Percentiles rank a stretch among this genome's conserved stretches.
phyloP scores from a whole-genome alignment of 2,113 vertebrate genomes.

The Haliaeetus leucogaster region DNA sequence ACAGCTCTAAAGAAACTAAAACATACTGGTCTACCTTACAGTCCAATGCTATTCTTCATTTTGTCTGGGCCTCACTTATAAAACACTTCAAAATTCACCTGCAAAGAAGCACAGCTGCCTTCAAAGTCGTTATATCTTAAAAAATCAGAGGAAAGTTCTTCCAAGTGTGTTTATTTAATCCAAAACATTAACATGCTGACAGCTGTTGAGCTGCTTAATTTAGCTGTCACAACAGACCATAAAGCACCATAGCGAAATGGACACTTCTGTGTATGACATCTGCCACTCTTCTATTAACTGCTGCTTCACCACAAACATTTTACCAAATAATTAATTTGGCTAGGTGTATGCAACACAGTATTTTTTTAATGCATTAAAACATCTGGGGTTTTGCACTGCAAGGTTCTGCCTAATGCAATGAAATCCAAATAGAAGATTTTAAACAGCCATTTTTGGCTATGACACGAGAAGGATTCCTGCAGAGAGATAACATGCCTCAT shows the following conservation, averaged over 20 bases:
- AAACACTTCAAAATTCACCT: background rate
- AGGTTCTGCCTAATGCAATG: background rate
- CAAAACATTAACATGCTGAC: background rate
- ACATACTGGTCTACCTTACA: background rate
- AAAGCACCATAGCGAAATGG: constrained; percentile 6
- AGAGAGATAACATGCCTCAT: constrained; percentile 11
- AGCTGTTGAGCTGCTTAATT: constrained; percentile 33
- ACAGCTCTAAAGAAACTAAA: background rate
- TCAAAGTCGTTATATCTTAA: background rate
- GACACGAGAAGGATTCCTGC: background rate
- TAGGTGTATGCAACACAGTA: constrained; percentile 23
- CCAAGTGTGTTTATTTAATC: constrained; percentile 22
- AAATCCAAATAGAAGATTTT: constrained; percentile 29
- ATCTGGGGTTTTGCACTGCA: constrained; percentile 50
- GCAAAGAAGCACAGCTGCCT: background rate
- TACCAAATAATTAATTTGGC: constrained; percentile 51
- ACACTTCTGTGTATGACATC: constrained; percentile 50
- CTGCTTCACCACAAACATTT: constrained; percentile 29
- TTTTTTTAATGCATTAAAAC: constrained; percentile 45
- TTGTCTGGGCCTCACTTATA: background rate
- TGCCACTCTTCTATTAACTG: constrained; percentile 8
- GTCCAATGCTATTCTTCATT: background rate
- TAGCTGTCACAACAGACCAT: constrained; percentile 27
- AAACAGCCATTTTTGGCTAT: constrained; percentile 2
- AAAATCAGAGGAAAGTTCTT: constrained; percentile 47